Percentiles rank a stretch among this genome's conserved stretches.
phyloP scores from a whole-genome alignment of 2,888 invertebrate species.

The Opisthograptis luteolata region DNA sequence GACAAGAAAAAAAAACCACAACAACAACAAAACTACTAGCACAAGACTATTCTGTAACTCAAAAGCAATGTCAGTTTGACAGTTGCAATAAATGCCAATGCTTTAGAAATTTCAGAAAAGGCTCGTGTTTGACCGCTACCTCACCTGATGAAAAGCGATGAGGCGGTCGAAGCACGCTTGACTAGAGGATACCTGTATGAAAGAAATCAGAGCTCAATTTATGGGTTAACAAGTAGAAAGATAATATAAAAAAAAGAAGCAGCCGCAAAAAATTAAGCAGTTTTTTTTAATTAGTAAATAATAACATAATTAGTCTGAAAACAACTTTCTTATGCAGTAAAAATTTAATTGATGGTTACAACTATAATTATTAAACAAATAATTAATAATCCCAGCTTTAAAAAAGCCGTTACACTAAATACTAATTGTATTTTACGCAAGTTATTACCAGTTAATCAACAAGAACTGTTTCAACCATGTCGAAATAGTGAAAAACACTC shows the following conservation, averaged over 20 bases:
- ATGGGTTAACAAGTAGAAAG: conserved; percentile 17
- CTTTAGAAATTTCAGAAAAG: conserved; percentile 17
- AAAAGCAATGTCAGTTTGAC: background rate
- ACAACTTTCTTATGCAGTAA: too few relatives aligned
- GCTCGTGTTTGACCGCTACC: conserved; percentile 22
- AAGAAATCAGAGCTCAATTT: conserved; percentile 30
- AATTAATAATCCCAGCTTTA: too few relatives aligned
- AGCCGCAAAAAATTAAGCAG: too few relatives aligned
- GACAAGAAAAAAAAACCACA: conserved; percentile 1
- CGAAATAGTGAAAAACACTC: too few relatives aligned
- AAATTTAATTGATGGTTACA: too few relatives aligned
- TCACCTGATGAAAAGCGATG: conserved; percentile 30
- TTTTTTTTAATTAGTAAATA: too few relatives aligned
- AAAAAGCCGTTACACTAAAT: too few relatives aligned
- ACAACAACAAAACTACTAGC: conserved; percentile 15
- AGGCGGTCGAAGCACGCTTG: conserved; percentile 31
- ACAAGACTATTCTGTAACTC: conserved; percentile 18
- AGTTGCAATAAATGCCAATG: background rate
- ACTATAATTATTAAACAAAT: too few relatives aligned
- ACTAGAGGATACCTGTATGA: conserved; percentile 31
- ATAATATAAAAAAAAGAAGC: background rate
- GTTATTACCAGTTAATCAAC: too few relatives aligned
- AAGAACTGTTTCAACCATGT: too few relatives aligned
- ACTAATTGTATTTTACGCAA: too few relatives aligned
- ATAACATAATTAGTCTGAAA: too few relatives aligned